phyloP scores from a whole-genome alignment of 2,888 invertebrate genomes.

The Tenthredo scrophulariae region DNA sequence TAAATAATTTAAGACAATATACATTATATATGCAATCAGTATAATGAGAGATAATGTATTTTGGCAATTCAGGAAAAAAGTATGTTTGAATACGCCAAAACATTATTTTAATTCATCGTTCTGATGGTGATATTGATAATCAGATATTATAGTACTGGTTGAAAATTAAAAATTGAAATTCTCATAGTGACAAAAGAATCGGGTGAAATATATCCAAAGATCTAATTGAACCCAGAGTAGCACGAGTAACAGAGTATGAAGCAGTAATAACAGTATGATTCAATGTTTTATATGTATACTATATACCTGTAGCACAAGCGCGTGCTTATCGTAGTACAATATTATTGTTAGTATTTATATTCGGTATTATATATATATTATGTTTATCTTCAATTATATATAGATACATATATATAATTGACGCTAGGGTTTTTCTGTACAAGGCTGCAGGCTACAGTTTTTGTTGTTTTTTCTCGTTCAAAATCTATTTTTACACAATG shows the following conservation, averaged over 20 bases:
- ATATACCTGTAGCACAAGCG: slow-evolving; percentile 63
- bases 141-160: background rate
- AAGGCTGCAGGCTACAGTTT: slow-evolving; percentile 73
- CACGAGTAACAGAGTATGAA: slow-evolving; percentile 59
- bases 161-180: background rate
- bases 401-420: slow-evolving; percentile 74
- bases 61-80: background rate
- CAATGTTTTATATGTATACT: slow-evolving; percentile 51
- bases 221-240: slow-evolving; percentile 55
- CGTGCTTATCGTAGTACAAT: slow-evolving; percentile 60
- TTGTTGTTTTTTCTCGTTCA: slow-evolving; percentile 58
- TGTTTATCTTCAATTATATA: slow-evolving; percentile 51
- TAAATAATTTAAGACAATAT: background rate
- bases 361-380: slow-evolving; percentile 52
- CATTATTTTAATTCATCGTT: background rate
- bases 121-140: background rate
- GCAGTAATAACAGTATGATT: slow-evolving; percentile 57
- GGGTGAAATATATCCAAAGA: background rate
- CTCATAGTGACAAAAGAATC: background rate
- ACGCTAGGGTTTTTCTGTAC: slow-evolving; percentile 74
- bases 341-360: slow-evolving; percentile 57
- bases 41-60: background rate
- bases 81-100: background rate
- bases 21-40: background rate
- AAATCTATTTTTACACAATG: slow-evolving; percentile 12